Evolutionary conservation across 2,888 invertebrate genomes (phyloP).

Genomic region (Scaptodrosophila latifasciaeformis): DNA sequence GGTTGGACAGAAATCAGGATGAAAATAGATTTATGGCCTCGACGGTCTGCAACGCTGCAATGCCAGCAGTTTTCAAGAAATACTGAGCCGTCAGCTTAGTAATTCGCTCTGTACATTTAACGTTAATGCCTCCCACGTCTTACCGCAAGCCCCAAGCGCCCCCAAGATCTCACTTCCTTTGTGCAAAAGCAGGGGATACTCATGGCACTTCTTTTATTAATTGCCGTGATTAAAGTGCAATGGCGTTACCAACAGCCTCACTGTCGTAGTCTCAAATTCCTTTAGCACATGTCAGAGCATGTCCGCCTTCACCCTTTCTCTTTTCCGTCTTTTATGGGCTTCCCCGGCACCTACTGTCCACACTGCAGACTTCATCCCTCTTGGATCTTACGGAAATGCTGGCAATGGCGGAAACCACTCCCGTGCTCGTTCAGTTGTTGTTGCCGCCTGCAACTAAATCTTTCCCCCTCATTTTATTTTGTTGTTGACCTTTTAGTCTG

Average conservation of each 20-base stretch:
- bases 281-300: constrained; percentile 61
- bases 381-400: constrained; percentile 5
- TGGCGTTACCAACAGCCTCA: constrained; percentile 14
- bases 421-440: constrained; percentile 37
- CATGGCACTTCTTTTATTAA: constrained; percentile 45
- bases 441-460: too few species aligned
- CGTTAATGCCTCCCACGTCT: neutral
- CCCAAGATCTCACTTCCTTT: constrained; percentile 43
- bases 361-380: constrained; percentile 10
- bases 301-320: constrained; percentile 19
- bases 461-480: too few species aligned
- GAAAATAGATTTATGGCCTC: constrained; percentile 64
- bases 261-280: constrained; percentile 39
- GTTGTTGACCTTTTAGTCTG: too few species aligned
- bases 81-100: constrained; percentile 19
- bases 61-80: constrained; percentile 44
- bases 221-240: constrained; percentile 59
- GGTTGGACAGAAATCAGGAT: constrained; percentile 51
- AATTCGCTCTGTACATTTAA: constrained; percentile 3
- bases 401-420: constrained; percentile 11
- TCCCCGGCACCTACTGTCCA: neutral
- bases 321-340: too few species aligned
- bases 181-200: constrained; percentile 25
- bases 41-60: constrained; percentile 14
- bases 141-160: constrained; percentile 1